A percentile compares a stretch with the other conserved stretches of the same genome.
phyloP scores from a whole-genome alignment of 2,888 invertebrate genomes.

The Synanthedon formicaeformis region DNA sequence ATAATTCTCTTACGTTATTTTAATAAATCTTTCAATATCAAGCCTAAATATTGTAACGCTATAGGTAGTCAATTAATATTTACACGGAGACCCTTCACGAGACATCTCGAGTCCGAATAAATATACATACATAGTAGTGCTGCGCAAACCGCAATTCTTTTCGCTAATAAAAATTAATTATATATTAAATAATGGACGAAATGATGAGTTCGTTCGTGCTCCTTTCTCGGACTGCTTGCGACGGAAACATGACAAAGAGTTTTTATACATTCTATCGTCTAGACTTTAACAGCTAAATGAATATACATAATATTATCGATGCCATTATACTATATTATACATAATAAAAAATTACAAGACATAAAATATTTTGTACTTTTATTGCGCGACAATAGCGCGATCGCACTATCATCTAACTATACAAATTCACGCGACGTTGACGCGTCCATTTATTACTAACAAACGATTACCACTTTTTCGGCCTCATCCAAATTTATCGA shows the following conservation, averaged over 20 bases:
- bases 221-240: slow-evolving; percentile 64
- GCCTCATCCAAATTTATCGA: not conserved
- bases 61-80: slow-evolving; percentile 44
- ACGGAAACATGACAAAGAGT: slow-evolving; percentile 63
- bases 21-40: slow-evolving; percentile 47
- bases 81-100: slow-evolving; percentile 60
- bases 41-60: slow-evolving; percentile 50
- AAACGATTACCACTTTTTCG: not conserved
- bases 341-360: slow-evolving; percentile 62
- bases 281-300: slow-evolving; percentile 47
- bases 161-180: slow-evolving; percentile 59
- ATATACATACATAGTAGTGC: slow-evolving; percentile 32
- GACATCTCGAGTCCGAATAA: slow-evolving; percentile 46
- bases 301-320: slow-evolving; percentile 57
- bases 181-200: slow-evolving; percentile 69
- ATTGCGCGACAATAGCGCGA: slow-evolving; percentile 44
- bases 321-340: slow-evolving; percentile 59
- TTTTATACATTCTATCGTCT: slow-evolving; percentile 46
- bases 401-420: slow-evolving; percentile 54
- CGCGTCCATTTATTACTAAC: not conserved
- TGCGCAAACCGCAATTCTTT: slow-evolving; percentile 53
- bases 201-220: slow-evolving; percentile 68
- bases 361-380: slow-evolving; percentile 71
- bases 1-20: slow-evolving; percentile 35
- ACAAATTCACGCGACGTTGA: slow-evolving; percentile 3